phyloP scores from a whole-genome alignment of 2,888 invertebrate genomes.

The Dicyrtoma fusca region DNA sequence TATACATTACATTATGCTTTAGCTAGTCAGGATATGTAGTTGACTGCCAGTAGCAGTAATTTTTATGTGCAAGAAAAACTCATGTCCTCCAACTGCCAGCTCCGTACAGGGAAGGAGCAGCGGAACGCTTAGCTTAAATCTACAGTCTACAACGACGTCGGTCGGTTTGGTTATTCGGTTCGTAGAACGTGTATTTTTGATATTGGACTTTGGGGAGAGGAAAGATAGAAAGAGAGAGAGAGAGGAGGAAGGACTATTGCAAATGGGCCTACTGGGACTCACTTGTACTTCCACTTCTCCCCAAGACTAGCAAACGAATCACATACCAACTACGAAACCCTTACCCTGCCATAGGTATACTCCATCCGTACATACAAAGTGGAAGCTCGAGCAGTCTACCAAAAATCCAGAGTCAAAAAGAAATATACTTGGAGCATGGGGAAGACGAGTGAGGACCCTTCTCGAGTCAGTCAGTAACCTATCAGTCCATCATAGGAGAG shows the following conservation, averaged over 20 bases:
- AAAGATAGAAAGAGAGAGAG: conserved; percentile 35
- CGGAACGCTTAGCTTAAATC: no score
- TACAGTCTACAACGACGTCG: background rate
- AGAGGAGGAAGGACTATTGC: conserved; percentile 49
- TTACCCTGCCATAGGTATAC: background rate
- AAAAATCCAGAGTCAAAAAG: background rate
- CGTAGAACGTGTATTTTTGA: conserved; percentile 41
- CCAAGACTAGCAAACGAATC: conserved; percentile 40
- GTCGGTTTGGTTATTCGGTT: conserved; percentile 14
- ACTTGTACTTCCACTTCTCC: conserved; percentile 46
- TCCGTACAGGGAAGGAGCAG: background rate
- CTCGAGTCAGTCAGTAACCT: background rate
- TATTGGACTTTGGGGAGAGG: conserved; percentile 55
- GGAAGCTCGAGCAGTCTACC: background rate
- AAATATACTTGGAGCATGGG: background rate
- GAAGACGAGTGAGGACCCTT: conserved; percentile 14
- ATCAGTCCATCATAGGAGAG: no score
- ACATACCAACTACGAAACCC: conserved; percentile 23
- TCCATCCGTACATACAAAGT: background rate
- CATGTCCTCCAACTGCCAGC: background rate
- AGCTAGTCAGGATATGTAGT: conserved; percentile 4
- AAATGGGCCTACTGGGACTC: conserved; percentile 54
- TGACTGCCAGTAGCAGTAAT: conserved; percentile 27
- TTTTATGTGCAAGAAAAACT: conserved; percentile 23
- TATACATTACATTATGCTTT: conserved; percentile 5